Conservation (phyloP, 2,113 vertebrate genomes). For the Vireo altiloquus region DNA sequence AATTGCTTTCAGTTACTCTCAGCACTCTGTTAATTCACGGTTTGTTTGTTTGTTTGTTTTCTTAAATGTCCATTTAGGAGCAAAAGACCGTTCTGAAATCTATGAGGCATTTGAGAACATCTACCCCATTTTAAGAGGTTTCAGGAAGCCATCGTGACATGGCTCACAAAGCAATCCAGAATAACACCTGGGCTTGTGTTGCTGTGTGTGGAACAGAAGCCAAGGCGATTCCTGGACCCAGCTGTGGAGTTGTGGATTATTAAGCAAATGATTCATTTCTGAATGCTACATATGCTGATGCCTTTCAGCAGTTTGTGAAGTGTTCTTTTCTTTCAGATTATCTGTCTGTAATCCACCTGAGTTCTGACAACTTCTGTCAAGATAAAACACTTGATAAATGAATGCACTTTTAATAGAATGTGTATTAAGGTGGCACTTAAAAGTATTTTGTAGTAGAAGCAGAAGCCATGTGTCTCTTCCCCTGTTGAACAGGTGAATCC, state of each 20-base stretch:
- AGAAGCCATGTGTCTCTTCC: neutral
- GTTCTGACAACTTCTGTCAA: neutral
- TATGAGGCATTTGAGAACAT: slow-evolving; percentile 98
- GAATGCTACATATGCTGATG: neutral
- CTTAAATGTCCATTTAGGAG: slow-evolving; percentile 75
- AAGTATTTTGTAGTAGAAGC: neutral
- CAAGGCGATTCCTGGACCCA: neutral
- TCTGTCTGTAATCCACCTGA: neutral
- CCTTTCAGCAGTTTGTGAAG: neutral
- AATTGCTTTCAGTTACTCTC: neutral
- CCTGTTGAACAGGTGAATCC: neutral
- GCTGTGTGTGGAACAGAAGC: neutral
- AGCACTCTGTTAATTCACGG: neutral
- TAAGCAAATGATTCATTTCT: neutral
- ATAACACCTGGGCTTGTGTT: neutral
- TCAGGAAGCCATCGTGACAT: slow-evolving; percentile 77
- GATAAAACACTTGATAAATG: neutral
- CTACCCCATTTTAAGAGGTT: slow-evolving; percentile 93
- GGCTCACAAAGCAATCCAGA: neutral
- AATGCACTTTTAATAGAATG: neutral
- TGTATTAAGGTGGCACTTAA: neutral
- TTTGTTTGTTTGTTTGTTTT: neutral
- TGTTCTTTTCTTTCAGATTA: neutral
- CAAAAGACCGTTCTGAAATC: slow-evolving; percentile 92
- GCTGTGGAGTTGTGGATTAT: neutral